Base-by-base conservation (phyloP, 64 coral and sea anemone genomes). In the Acropora tenuis region DNA sequence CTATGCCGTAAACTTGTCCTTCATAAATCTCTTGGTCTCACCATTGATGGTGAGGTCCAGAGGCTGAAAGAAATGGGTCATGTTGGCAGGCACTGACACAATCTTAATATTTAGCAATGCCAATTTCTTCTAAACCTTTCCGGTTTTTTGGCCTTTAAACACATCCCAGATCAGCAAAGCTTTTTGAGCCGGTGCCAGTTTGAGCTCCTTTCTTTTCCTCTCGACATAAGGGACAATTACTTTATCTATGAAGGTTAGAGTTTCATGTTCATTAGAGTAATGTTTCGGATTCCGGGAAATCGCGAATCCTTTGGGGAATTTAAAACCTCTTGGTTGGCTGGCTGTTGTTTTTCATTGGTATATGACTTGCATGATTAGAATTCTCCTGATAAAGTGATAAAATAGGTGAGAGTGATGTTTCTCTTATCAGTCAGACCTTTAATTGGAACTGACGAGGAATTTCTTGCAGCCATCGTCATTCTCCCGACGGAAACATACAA, bases 1-100 rank as follows among this genome's bases (percentile, higher is more conserved):
- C 90, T 73, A 92, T 78, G 77, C 47, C 47, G 90, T 86, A 93
- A 93, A 88, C 69, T 72, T 93, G 48, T 93, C 78, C 80, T 93
- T 93, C 30, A 71, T 73, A 79, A 93, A 93, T 47, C 52, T 43
- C 85, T 93, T 93, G 40, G 91, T 77, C 68, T 71, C 63, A 13
- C 77, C 69, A 61, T 90, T 90, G 16, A 90, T 43, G 8, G 63
- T 49, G 18, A 90, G 57, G 30, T 30, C 30, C 30, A 30, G 30
- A 30, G 30, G 30, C 0, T 30, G 30, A 30, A 30, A 30, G 30
- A 30, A 30, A 30, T 30, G 30, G 30, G 30, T 30, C 30, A 30
- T 30, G 30, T 30, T 30, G 30, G 30, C 30, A 30, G 30, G 30
- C 30, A 30, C 30, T 30, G 30, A 30, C 30, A 30, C 30, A 30